A percentile compares a stretch with the other conserved stretches of the same genome.
phyloP scores from a whole-genome alignment of 2,797 vertebrate genomes.

The Chloroceryle amazona region DNA sequence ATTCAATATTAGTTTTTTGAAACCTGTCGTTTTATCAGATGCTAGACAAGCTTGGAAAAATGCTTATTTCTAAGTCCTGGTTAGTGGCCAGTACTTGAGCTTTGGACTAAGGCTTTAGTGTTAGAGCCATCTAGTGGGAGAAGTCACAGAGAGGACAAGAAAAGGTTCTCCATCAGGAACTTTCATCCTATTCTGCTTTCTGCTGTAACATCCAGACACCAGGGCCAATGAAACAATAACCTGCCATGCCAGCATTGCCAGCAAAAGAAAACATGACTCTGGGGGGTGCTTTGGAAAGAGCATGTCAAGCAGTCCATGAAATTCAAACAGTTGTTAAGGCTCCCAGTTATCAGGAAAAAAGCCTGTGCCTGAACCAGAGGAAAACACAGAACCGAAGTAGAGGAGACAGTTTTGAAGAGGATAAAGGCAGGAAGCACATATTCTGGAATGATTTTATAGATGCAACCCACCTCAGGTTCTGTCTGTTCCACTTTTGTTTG shows the following conservation, averaged over 20 bases:
- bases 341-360: not conserved
- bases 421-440: not conserved
- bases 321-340: not conserved
- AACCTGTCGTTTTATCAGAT: not conserved
- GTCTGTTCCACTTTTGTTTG: not conserved
- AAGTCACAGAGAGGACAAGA: not conserved
- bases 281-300: not conserved
- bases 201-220: fast-evolving
- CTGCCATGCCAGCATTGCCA: not conserved
- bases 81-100: not conserved
- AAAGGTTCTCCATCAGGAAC: fast-evolving
- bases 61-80: fast-evolving
- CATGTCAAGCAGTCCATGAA: not conserved
- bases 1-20: not conserved
- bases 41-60: not conserved
- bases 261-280: fast-evolving
- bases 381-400: not conserved
- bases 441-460: not conserved
- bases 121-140: slow-evolving; percentile 67
- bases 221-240: fast-evolving
- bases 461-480: fast-evolving
- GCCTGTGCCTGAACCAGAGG: not conserved
- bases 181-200: not conserved
- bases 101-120: not conserved
- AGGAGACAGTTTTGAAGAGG: not conserved